phyloP scores from a whole-genome alignment of 2,888 invertebrate species.

The Timandra comae region DNA sequence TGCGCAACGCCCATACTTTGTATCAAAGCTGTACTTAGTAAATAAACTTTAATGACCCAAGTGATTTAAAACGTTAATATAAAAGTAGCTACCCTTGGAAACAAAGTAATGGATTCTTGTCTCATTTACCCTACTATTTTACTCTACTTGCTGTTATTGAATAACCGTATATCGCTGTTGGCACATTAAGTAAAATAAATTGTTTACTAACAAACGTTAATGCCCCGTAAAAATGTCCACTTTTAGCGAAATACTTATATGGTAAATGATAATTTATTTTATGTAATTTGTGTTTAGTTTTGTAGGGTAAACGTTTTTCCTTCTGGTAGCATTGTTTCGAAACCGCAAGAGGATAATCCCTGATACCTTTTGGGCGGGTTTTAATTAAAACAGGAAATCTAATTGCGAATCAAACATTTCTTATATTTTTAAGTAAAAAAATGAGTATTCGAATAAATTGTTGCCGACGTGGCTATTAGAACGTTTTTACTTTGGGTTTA shows the following conservation, averaged over 20 bases:
- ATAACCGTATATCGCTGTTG: slow-evolving; percentile 36
- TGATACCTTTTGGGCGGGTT: slow-evolving; percentile 1
- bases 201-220: slow-evolving; percentile 33
- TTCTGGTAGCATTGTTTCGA: not conserved
- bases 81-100: slow-evolving; percentile 3
- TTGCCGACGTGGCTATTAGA: slow-evolving; percentile 48
- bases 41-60: no score
- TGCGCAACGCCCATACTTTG: no score
- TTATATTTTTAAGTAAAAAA: slow-evolving; percentile 33
- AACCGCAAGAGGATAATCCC: not conserved
- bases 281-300: slow-evolving; percentile 7
- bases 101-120: slow-evolving; percentile 11
- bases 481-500: slow-evolving; percentile 49
- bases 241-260: slow-evolving; percentile 22
- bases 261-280: slow-evolving; percentile 25
- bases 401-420: slow-evolving; percentile 29
- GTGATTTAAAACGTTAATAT: no score
- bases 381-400: slow-evolving; percentile 22
- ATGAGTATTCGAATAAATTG: slow-evolving; percentile 50
- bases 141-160: slow-evolving; percentile 25
- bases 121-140: not conserved
- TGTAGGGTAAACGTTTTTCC: no score
- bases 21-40: not conserved
- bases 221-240: slow-evolving; percentile 34
- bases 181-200: slow-evolving; percentile 41